phyloP scores from a whole-genome alignment of 2,797 vertebrate genomes.

The Manis crassicaudata region DNA sequence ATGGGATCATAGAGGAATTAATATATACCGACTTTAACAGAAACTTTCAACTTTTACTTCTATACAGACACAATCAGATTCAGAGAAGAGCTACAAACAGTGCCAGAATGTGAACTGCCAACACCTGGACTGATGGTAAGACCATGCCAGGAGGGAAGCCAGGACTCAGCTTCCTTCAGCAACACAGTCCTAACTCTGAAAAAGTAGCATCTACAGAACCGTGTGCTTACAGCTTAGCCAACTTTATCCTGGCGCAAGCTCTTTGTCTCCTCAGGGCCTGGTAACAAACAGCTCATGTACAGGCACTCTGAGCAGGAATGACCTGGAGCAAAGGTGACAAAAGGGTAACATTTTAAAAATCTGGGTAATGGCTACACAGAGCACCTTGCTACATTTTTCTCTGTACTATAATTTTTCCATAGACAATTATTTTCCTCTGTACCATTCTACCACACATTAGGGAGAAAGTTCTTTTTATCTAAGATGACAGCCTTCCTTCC shows the following conservation, averaged over 20 bases:
- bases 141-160: not conserved
- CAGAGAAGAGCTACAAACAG: not conserved
- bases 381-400: not conserved
- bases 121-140: not conserved
- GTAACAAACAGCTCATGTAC: not conserved
- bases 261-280: not conserved
- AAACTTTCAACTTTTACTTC: not conserved
- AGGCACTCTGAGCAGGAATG: not conserved
- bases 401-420: not conserved
- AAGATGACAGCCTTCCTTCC: not conserved
- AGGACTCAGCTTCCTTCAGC: not conserved
- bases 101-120: not conserved
- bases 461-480: not conserved
- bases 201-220: not conserved
- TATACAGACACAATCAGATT: constrained; percentile 25
- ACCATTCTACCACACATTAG: not conserved
- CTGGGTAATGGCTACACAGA: not conserved
- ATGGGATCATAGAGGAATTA: not conserved
- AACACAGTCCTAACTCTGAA: not conserved
- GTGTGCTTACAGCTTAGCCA: not conserved
- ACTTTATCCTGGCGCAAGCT: not conserved
- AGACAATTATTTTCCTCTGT: not conserved
- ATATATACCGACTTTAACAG: not conserved
- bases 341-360: not conserved
- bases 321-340: not conserved